Evolutionary conservation across 2,797 vertebrate genomes (phyloP).

Genomic region (Crocidura indochinensis): DNA sequence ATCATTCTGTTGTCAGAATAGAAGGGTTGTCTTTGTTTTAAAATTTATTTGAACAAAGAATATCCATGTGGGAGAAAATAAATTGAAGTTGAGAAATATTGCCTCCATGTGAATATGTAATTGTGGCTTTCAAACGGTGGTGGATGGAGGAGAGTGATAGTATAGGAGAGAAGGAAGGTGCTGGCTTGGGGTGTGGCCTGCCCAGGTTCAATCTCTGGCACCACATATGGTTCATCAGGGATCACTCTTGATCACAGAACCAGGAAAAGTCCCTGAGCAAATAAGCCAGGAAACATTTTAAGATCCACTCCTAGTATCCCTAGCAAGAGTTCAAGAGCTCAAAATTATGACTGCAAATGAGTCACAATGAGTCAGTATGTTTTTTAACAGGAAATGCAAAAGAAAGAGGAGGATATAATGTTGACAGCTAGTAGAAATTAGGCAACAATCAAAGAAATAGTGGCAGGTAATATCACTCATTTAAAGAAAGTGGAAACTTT

Average conservation of each 20-base stretch:
- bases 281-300: background rate
- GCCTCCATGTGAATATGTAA: background rate
- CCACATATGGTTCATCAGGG: too few species aligned
- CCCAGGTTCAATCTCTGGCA: too few species aligned
- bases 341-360: background rate
- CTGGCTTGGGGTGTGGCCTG: too few species aligned
- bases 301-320: background rate
- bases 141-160: too few species aligned
- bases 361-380: background rate
- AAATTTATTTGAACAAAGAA: background rate
- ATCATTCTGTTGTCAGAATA: too few species aligned
- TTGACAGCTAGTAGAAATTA: background rate
- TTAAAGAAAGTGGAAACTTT: constrained; percentile 17
- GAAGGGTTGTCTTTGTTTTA: too few species aligned
- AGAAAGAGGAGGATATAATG: background rate
- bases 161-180: too few species aligned
- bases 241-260: too few species aligned
- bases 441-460: background rate
- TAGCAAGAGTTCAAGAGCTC: constrained; percentile 2
- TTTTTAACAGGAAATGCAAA: background rate
- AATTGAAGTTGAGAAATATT: background rate
- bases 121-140: constrained; percentile 14
- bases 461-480: background rate
- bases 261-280: background rate
- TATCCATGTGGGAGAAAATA: background rate